phyloP scores from a whole-genome alignment of 2,797 vertebrate genomes.

The Nasua narica region DNA sequence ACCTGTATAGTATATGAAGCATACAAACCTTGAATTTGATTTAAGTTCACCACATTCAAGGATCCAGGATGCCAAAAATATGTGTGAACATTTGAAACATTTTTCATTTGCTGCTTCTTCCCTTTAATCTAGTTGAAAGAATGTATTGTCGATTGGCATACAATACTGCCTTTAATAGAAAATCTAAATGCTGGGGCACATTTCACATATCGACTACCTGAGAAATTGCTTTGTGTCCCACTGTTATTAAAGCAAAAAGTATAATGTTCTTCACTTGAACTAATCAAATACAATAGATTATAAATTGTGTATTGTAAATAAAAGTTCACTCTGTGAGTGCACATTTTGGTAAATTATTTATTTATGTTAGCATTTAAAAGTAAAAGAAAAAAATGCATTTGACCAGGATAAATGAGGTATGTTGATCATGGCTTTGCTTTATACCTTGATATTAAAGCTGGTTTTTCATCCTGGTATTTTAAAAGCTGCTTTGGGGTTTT shows the following conservation, averaged over 20 bases:
- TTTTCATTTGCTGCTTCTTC: constrained; percentile 89
- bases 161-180: constrained; percentile 89
- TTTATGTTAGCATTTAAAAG: constrained; percentile 97
- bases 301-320: constrained; percentile 99
- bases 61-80: constrained; percentile 88
- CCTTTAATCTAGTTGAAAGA: constrained; percentile 85
- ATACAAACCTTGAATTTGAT: constrained; percentile 82
- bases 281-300: constrained; percentile 94
- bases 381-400: constrained; percentile 90
- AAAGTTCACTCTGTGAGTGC: constrained; percentile 99
- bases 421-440: constrained; percentile 88
- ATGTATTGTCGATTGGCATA: constrained; percentile 85
- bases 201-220: constrained; percentile 86
- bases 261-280: constrained; percentile 90
- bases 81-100: constrained; percentile 83
- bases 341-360: constrained; percentile 99
- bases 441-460: constrained; percentile 89
- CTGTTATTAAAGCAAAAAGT: constrained; percentile 84
- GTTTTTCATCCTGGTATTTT: constrained; percentile 92
- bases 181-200: constrained; percentile 85
- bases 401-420: constrained; percentile 90
- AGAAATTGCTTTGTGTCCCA: constrained; percentile 84
- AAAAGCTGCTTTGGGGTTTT: constrained; percentile 88
- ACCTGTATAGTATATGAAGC: constrained; percentile 85
- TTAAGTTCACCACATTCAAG: constrained; percentile 85